phyloP scores from a whole-genome alignment of 2,888 invertebrate species.

The Serrognathus titanus region DNA sequence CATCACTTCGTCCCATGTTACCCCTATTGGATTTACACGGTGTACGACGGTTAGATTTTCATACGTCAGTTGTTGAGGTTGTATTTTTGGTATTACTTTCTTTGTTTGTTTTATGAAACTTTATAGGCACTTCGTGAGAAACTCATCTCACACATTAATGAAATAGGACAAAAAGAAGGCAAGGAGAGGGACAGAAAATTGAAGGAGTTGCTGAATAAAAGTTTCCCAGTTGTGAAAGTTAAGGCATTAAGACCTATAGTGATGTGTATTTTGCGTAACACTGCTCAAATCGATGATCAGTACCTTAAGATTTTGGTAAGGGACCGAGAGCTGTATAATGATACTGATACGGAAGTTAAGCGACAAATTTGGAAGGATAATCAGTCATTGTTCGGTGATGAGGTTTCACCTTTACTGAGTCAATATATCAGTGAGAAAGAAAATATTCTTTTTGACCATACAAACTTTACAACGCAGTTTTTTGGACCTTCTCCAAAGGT shows the following conservation, averaged over 20 bases:
- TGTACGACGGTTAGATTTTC: constrained; percentile 89
- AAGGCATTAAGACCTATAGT: constrained; percentile 89
- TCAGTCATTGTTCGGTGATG: constrained; percentile 93
- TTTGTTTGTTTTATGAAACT: constrained; percentile 10
- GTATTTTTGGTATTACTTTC: background rate
- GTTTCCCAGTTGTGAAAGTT: constrained; percentile 90
- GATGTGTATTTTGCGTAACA: constrained; percentile 90
- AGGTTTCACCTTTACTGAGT: constrained; percentile 90
- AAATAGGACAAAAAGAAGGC: constrained; percentile 71
- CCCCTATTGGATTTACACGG: constrained; percentile 93
- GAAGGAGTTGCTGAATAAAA: constrained; percentile 85
- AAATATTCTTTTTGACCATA: constrained; percentile 83
- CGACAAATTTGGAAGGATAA: constrained; percentile 98
- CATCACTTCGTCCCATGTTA: constrained; percentile 90
- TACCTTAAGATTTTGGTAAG: constrained; percentile 73
- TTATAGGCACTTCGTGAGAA: constrained; percentile 63
- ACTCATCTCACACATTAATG: constrained; percentile 77
- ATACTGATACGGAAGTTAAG: constrained; percentile 94
- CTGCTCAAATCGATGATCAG: constrained; percentile 89
- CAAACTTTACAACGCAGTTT: constrained; percentile 77
- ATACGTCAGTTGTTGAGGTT: constrained; percentile 87
- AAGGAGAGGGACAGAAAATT: constrained; percentile 77
- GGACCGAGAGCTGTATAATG: constrained; percentile 86
- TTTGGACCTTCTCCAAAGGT: constrained; percentile 93
- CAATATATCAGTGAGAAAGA: constrained; percentile 94